These are phyloP conservation scores for Taurulus bubalis DNA, from an alignment of 2,113 vertebrate genomes.

Conservation along the genomic window DNA sequence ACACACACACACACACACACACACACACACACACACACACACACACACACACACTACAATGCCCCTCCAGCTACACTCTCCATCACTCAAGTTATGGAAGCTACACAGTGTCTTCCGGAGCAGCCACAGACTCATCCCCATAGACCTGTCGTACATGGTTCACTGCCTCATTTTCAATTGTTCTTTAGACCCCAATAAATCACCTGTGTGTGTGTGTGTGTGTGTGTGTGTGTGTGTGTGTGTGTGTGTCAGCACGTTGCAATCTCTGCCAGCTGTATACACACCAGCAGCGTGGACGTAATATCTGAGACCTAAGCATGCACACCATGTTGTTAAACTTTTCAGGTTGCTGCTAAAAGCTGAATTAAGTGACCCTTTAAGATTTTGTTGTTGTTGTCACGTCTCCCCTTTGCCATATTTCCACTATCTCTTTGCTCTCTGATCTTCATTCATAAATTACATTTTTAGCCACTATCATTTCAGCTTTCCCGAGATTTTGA, in stretches of 20 bases:
- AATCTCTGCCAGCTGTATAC: constrained; percentile 48
- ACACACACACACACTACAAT: neutral
- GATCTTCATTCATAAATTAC: constrained; percentile 31
- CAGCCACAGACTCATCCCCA: constrained; percentile 56
- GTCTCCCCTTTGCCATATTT: constrained; percentile 1
- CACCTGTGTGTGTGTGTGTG: constrained; percentile 40
- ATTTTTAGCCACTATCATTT: constrained; percentile 21
- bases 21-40: neutral
- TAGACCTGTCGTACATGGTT: constrained; percentile 69
- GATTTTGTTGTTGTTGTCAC: neutral
- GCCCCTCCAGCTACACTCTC: constrained; percentile 41
- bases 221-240: constrained; percentile 9
- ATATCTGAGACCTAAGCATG: constrained; percentile 45
- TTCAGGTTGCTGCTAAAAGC: neutral
- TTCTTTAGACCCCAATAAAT: constrained; percentile 74
- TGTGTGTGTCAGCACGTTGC: constrained; percentile 1
- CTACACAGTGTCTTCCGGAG: constrained; percentile 50
- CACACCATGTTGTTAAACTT: constrained; percentile 37
- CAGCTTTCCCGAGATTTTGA: constrained; percentile 15
- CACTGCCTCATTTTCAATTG: constrained; percentile 76
- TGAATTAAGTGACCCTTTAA: constrained; percentile 32
- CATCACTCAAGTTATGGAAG: constrained; percentile 64
- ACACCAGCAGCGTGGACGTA: constrained; percentile 35
- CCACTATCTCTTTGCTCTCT: neutral
- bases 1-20: constrained; percentile 3